phyloP scores from a whole-genome alignment of 2,797 vertebrate genomes.

The Chiloscyllium punctatum region DNA sequence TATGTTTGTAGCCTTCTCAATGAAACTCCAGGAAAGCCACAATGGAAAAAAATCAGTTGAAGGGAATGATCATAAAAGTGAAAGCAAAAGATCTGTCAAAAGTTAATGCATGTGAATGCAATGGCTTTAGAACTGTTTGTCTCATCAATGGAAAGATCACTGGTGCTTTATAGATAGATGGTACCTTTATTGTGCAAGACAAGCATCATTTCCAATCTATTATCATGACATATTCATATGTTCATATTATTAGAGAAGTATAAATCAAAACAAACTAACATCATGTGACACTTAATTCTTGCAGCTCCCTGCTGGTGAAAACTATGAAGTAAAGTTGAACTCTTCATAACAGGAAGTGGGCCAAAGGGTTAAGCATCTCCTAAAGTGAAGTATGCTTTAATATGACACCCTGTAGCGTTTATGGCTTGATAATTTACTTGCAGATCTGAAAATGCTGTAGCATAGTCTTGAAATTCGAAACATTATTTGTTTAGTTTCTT shows the following conservation, averaged over 20 bases:
- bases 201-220: slow-evolving; percentile 51
- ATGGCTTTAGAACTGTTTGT: neutral
- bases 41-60: neutral
- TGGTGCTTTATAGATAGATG: neutral
- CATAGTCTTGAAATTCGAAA: neutral
- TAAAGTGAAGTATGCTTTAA: slow-evolving; percentile 80
- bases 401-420: slow-evolving; percentile 67
- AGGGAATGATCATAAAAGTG: neutral
- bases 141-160: neutral
- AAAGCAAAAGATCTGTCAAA: neutral
- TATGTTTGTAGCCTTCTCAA: neutral
- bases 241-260: slow-evolving; percentile 75
- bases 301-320: slow-evolving; percentile 75
- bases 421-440: slow-evolving; percentile 4
- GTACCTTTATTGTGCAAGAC: too few relatives aligned
- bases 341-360: slow-evolving; percentile 93
- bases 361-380: slow-evolving; percentile 67
- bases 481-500: neutral
- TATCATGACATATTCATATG: slow-evolving; percentile 74
- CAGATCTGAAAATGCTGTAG: neutral
- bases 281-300: slow-evolving; percentile 95
- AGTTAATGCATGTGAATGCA: neutral
- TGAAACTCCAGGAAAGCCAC: neutral
- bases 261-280: slow-evolving; percentile 85
- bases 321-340: slow-evolving; percentile 71